Evolutionary conservation across 2,113 vertebrate genomes (phyloP).

Genomic region (Asarcornis scutulata): DNA sequence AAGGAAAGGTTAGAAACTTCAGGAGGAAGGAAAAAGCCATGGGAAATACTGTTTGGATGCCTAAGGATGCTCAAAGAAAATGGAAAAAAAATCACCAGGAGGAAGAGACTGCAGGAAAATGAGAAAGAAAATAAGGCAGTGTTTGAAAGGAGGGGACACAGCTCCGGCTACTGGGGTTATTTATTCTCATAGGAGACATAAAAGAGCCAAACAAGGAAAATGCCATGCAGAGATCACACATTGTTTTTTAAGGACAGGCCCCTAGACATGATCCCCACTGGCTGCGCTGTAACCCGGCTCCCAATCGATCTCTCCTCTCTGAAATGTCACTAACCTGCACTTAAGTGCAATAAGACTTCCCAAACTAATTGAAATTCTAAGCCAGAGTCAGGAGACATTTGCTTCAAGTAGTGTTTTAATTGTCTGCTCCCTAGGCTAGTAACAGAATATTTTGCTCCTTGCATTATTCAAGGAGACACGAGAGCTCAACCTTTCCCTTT

Average conservation of each 20-base stretch:
- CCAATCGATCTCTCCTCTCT: slow-evolving; percentile 62
- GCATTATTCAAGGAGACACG: slow-evolving; percentile 65
- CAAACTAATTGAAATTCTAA: slow-evolving; percentile 70
- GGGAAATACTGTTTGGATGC: background rate
- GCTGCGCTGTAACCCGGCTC: slow-evolving; percentile 58
- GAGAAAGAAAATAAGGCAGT: background rate
- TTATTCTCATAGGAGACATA: slow-evolving; percentile 27
- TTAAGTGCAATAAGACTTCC: slow-evolving; percentile 64
- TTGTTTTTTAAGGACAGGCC: slow-evolving; percentile 69
- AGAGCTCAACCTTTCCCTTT: slow-evolving; percentile 56
- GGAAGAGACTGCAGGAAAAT: background rate
- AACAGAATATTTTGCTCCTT: slow-evolving; percentile 61
- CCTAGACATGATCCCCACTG: slow-evolving; percentile 33
- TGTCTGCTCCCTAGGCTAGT: slow-evolving; percentile 70
- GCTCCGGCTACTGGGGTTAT: slow-evolving; percentile 19
- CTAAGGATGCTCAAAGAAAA: background rate
- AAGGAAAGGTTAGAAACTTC: background rate
- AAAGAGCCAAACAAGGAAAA: slow-evolving; percentile 62
- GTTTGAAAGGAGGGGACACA: background rate
- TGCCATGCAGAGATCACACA: slow-evolving; percentile 54
- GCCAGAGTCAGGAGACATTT: slow-evolving; percentile 68
- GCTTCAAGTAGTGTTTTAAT: slow-evolving; percentile 74
- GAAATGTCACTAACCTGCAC: slow-evolving; percentile 69
- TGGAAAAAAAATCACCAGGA: background rate
- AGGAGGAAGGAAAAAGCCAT: background rate